Conservation (phyloP, 1,140 invertebrate species). For the Halyomorpha halys region DNA sequence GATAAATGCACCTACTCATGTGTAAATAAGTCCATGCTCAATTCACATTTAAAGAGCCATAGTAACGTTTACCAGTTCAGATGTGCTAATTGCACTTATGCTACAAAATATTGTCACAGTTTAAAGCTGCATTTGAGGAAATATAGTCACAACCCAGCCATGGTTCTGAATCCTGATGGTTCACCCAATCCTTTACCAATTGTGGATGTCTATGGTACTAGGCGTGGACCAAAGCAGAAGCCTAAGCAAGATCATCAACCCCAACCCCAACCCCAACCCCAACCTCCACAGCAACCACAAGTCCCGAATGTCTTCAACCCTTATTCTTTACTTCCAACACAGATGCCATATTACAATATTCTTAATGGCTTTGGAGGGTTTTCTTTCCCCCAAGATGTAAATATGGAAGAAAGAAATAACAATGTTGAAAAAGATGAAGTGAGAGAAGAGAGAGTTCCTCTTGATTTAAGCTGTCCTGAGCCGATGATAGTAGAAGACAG, state of each 20-base stretch:
- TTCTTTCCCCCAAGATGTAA: conserved; percentile 19
- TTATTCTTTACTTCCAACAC: conserved; percentile 29
- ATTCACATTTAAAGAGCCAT: conserved; percentile 96
- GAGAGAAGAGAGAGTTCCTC: conserved; percentile 24
- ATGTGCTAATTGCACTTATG: conserved; percentile 91
- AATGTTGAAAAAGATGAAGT: conserved; percentile 21
- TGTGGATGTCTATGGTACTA: conserved; percentile 81
- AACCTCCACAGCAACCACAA: conserved; percentile 4
- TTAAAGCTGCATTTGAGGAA: conserved; percentile 92
- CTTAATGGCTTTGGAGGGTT: conserved; percentile 26
- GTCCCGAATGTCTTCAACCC: conserved; percentile 20
- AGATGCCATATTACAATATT: conserved; percentile 28
- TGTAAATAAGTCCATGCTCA: conserved; percentile 99
- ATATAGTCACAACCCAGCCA: conserved; percentile 78
- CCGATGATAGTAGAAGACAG: conserved; percentile 6
- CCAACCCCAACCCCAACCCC: no score
- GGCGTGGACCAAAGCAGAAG: conserved; percentile 71
- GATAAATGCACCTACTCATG: conserved; percentile 83
- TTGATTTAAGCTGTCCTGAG: conserved; percentile 30
- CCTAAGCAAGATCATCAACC: conserved; percentile 28
- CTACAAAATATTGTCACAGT: conserved; percentile 96
- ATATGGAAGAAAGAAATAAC: conserved; percentile 27
- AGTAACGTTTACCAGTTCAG: conserved; percentile 93
- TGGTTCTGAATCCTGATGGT: conserved; percentile 78
- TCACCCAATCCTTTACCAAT: conserved; percentile 74